A percentile compares a stretch with the other conserved stretches of the same genome.
phyloP scores from a whole-genome alignment of 2,888 invertebrate genomes.

The Drosophila nr. perissopoda region DNA sequence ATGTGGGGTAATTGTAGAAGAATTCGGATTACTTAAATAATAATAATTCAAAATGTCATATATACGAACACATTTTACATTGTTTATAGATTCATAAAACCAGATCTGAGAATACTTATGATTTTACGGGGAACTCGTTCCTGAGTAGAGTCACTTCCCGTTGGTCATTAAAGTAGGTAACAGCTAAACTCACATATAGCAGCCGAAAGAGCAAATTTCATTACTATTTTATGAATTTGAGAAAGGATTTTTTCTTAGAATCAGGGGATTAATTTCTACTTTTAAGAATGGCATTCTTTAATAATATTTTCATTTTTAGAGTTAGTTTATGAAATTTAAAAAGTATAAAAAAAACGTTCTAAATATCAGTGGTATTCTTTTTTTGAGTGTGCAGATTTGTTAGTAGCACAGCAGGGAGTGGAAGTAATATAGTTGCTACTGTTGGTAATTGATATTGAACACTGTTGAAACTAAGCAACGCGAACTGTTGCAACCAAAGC shows the following conservation, averaged over 20 bases:
- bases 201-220: no score
- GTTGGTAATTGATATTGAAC: not conserved
- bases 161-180: not conserved
- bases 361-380: not conserved
- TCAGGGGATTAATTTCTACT: not conserved
- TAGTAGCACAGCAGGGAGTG: constrained; percentile 38
- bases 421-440: not conserved
- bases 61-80: not conserved
- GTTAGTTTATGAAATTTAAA: not conserved
- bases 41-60: not conserved
- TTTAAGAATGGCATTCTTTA: not conserved
- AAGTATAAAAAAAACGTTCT: not conserved
- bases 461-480: not conserved
- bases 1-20: not conserved
- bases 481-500: not conserved
- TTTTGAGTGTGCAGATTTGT: constrained; percentile 1
- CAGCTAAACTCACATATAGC: not conserved
- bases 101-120: not conserved
- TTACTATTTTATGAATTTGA: not conserved
- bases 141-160: not conserved
- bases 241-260: not conserved
- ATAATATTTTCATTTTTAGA: not conserved
- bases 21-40: not conserved
- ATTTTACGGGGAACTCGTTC: not conserved
- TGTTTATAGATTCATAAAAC: not conserved